Evolutionary conservation across 2,113 vertebrate species (phyloP).

Genomic region (Geococcyx californianus): DNA sequence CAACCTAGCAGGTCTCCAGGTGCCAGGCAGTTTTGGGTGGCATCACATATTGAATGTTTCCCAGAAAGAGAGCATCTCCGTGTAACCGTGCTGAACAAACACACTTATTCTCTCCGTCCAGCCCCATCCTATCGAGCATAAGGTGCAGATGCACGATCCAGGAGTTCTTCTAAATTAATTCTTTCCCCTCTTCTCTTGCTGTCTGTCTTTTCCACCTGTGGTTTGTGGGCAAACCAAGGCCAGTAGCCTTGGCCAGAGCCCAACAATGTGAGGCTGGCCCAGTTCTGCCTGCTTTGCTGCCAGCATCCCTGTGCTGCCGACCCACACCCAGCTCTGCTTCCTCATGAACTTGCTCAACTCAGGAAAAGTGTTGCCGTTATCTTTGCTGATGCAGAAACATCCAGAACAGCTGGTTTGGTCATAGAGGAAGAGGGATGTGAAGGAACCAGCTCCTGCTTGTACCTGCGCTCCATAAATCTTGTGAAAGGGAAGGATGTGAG

Average conservation of each 20-base stretch:
- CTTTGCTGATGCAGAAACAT: not conserved
- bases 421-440: not conserved
- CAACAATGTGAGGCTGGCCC: too few relatives aligned
- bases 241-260: not conserved
- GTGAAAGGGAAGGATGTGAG: not conserved
- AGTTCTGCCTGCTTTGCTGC: not conserved
- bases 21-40: constrained; percentile 11
- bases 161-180: not conserved
- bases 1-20: not conserved
- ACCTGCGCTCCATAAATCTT: not conserved
- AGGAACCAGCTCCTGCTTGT: not conserved
- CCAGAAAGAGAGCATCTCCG: not conserved
- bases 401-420: not conserved
- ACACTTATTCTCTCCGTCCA: not conserved
- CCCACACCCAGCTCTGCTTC: not conserved
- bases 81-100: not conserved
- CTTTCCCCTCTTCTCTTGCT: not conserved
- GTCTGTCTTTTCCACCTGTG: not conserved
- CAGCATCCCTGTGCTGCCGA: not conserved
- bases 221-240: not conserved
- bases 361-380: not conserved
- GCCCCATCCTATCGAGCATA: not conserved
- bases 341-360: not conserved
- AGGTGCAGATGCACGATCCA: not conserved
- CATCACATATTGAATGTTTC: not conserved